These are phyloP conservation scores for Crambe crambe DNA, from an alignment of 37 sponge, comb jelly and placozoan genomes.

Conservation along the genomic window DNA sequence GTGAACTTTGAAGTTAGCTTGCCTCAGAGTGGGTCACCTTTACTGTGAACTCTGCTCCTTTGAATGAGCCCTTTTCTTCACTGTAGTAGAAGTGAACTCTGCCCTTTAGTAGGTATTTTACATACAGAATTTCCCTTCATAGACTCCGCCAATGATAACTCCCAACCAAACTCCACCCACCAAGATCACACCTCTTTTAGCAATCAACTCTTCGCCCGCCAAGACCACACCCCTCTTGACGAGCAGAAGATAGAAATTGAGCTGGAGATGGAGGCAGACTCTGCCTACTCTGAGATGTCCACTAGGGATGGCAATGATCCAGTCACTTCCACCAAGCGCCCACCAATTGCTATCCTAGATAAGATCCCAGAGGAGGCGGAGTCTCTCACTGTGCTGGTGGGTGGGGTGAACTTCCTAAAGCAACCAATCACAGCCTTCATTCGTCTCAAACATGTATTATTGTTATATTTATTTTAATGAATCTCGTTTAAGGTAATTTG, in stretches of 20 bases:
- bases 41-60: neutral
- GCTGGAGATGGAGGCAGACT: neutral
- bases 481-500: neutral
- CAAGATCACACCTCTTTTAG: neutral
- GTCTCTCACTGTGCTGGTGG: conserved; percentile 85
- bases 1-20: too few species aligned
- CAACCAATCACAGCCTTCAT: conserved; percentile 80
- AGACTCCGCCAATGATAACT: neutral
- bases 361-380: conserved; percentile 68
- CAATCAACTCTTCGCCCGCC: too few species aligned
- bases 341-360: conserved; percentile 4
- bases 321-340: neutral
- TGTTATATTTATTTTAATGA: too few species aligned
- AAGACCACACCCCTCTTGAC: neutral
- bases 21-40: neutral
- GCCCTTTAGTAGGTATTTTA: neutral
- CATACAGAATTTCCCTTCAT: too few species aligned
- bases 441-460: conserved; percentile 57
- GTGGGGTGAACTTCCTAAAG: conserved; percentile 69
- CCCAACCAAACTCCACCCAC: neutral
- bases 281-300: too few species aligned
- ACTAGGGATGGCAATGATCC: too few species aligned
- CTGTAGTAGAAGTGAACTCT: neutral
- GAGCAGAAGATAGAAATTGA: neutral
- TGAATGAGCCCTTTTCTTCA: neutral